Base-by-base conservation (phyloP, 2,888 invertebrate genomes). In the Ophion costatus region DNA sequence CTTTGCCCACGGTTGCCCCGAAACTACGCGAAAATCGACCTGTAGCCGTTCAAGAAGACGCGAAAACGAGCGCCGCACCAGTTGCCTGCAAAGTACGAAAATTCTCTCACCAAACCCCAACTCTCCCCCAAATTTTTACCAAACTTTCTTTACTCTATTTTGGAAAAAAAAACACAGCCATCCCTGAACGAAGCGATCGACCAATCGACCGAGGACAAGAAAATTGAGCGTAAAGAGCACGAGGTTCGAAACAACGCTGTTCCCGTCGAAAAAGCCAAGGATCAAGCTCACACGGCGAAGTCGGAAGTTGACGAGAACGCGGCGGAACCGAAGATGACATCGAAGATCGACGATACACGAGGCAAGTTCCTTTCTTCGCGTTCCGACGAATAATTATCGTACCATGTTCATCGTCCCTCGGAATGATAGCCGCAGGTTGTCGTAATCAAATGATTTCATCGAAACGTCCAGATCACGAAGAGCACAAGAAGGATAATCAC, bases 401-500 rank as follows among this genome's bases (percentile, higher is more conserved):
- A n/a, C 10, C 0, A 14, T 14, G 45, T 45, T 59, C 51, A 14
- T 42, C 7, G 17, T 5, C 45, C 20, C 11, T 51, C 2, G n/a
- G n/a, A 61, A 61, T 64, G 4, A 33, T 7, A 64, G 17, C 33
- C 6, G 20, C 14, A 24, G 61, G 22, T 38, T 59, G 29, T 2
- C 14, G n/a, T 38, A 56, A 56, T 56, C 56, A 17, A 56, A 56
- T 56, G 5, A 56, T 56, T 14, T 7, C 56, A 56, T 56, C 10
- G 38, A 38, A 38, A 38, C 9, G 38, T 61, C 85, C 88, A n/a
- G 88, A 88, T 80, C 74, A 83, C 57, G 88, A 89, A 70, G 80
- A 87, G 29, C 84, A 83, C 59, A 74, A 86, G 38, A 83, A 86
- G 14, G 51, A 51, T 33, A 85, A 85, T 29, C 79, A 80, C 42